Conservation (phyloP, 2,797 vertebrate genomes). For the Anabacerthia variegaticeps region DNA sequence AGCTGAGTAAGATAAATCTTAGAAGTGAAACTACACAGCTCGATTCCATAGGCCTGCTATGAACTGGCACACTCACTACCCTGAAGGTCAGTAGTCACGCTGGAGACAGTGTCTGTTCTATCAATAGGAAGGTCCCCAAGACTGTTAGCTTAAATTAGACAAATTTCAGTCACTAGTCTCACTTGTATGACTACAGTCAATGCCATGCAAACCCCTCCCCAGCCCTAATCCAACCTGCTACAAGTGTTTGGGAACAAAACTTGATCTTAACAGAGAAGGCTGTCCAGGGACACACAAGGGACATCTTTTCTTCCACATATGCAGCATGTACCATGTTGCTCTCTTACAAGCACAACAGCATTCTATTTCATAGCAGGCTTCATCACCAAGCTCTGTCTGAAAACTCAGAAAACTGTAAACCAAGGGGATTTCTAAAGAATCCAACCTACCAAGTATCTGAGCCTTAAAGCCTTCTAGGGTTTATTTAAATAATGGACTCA, state of each 20-base stretch:
- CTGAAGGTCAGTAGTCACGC: conserved; percentile 35
- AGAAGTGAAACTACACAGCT: conserved; percentile 39
- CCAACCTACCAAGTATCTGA: conserved; percentile 25
- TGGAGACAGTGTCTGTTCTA: conserved; percentile 24
- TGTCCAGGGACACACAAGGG: background rate
- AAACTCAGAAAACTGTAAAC: conserved; percentile 7
- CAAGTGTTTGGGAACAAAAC: conserved; percentile 35
- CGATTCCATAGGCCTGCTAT: conserved; percentile 29
- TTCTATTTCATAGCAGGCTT: conserved; percentile 40
- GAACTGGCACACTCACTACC: conserved; percentile 15
- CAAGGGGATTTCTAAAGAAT: conserved; percentile 41
- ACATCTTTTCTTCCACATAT: background rate
- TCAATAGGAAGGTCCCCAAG: conserved; percentile 53
- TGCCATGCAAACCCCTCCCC: background rate
- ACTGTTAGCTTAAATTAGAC: conserved; percentile 46
- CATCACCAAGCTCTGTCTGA: background rate
- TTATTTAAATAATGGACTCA: conserved; percentile 57
- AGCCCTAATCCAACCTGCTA: conserved; percentile 24
- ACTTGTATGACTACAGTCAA: background rate
- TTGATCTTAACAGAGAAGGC: conserved; percentile 17
- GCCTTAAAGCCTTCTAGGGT: conserved; percentile 52
- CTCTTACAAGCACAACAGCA: conserved; percentile 22
- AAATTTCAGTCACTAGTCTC: conserved; percentile 41
- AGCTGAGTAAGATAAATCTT: conserved; percentile 21
- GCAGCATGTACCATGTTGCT: background rate